Percentiles rank a stretch among this genome's conserved stretches.
phyloP scores from a whole-genome alignment of 1,140 invertebrate species.

The Chymomyza costata region DNA sequence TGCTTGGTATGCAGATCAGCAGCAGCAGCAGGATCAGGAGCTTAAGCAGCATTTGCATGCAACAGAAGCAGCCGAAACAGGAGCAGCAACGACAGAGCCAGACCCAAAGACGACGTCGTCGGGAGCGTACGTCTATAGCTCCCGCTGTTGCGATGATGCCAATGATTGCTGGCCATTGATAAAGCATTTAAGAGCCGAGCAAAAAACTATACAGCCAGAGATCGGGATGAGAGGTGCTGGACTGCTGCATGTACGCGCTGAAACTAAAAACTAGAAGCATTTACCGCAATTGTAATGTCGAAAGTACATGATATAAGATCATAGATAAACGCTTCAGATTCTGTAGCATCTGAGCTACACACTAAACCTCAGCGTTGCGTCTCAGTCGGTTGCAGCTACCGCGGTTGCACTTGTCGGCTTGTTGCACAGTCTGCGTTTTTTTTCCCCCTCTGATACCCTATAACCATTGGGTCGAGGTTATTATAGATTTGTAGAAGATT shows the following conservation, averaged over 20 bases:
- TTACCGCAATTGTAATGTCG: conserved; percentile 76
- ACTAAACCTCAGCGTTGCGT: neutral
- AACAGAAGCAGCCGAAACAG: conserved; percentile 10
- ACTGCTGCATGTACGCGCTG: conserved; percentile 71
- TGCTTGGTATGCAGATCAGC: conserved; percentile 67
- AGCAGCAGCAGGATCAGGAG: too few species aligned
- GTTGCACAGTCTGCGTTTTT: conserved; percentile 58
- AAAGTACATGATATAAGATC: conserved; percentile 76
- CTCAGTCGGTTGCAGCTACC: neutral
- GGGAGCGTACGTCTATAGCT: conserved; percentile 18
- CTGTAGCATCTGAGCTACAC: conserved; percentile 55
- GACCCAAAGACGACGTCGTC: conserved; percentile 63
- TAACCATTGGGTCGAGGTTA: too few species aligned
- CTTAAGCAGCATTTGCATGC: neutral
- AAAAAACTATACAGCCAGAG: conserved; percentile 1
- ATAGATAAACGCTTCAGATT: conserved; percentile 74
- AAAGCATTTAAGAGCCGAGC: conserved; percentile 22
- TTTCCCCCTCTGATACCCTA: conserved; percentile 36
- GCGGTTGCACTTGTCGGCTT: conserved; percentile 47
- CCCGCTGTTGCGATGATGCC: conserved; percentile 38
- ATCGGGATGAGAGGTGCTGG: too few species aligned
- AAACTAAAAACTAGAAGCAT: conserved; percentile 75
- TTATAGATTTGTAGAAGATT: too few species aligned
- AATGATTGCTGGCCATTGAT: conserved; percentile 69
- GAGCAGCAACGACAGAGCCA: conserved; percentile 32